Base-by-base conservation (phyloP, 2,888 invertebrate species). In the Nowickia ferox region DNA sequence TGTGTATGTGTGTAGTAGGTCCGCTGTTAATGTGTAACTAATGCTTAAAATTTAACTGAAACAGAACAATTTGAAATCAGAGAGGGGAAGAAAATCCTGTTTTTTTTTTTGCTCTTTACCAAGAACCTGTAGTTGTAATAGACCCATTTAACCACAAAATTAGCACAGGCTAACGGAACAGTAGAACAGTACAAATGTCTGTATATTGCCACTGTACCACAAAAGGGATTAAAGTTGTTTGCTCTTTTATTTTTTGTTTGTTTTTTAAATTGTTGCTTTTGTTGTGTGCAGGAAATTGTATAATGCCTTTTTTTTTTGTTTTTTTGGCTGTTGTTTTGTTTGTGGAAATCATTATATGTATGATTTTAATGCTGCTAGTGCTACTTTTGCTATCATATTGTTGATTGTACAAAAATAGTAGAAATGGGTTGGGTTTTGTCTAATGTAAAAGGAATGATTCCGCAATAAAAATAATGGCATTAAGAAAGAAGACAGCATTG, bases 71-170 rank as follows among this genome's bases (percentile, higher is more conserved):
- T 55, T 8, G 2, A 13, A 8, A 46, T 44, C 46, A 42, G 48
- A 11, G 3, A 9, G 44, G n/a, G 2, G 8, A 55, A 11, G 8
- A 55, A 6, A 22, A 30, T 13, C 30, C 30, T 30, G 30, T 6
- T 30, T 30, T 30, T 30, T 30, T 30, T 30, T 9, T 22, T 17
- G 9, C 9, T 51, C 9, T 19, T 74, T 40, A 10, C 13, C 19
- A 57, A 61, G 44, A 68, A 44, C 40, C 17, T 22, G 38, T 51
- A 59, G 66, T 78, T 46, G 48, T 74, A 38, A 38, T 68, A 61
- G 68, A 42, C 53, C 48, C 68, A 78, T 79, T 69, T 65, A 79
- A 69, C 84, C 84, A 65, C 61, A 84, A 84, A 75, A 84, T 84
- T 84, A 79, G 79, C 55, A 75, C 75, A 57, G 63, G 68, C 71